These are phyloP conservation scores for Myotis findleyi DNA, from an alignment of 2,797 vertebrate genomes.

Conservation along the genomic window DNA sequence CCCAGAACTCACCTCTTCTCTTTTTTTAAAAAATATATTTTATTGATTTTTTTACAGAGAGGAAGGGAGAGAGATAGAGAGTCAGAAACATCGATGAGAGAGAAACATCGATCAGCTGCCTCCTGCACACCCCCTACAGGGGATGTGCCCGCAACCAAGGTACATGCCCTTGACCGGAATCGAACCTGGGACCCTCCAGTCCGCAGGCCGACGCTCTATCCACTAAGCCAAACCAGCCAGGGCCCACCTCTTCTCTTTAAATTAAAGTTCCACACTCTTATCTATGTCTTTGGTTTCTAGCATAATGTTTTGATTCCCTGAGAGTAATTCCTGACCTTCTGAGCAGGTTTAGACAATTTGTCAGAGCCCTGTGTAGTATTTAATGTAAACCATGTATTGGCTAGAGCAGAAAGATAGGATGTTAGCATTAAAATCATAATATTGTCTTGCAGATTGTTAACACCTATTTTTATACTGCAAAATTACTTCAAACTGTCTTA, in stretches of 20 bases:
- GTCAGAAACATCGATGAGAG: too few species aligned
- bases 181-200: too few species aligned
- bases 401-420: not conserved
- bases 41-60: too few species aligned
- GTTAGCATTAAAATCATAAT: conserved; percentile 50
- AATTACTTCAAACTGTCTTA: conserved; percentile 46
- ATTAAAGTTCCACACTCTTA: conserved; percentile 64
- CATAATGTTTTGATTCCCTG: conserved; percentile 67
- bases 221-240: too few species aligned
- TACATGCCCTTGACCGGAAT: too few species aligned
- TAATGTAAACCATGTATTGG: conserved; percentile 58
- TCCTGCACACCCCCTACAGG: too few species aligned
- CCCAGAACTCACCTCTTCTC: conserved; percentile 10
- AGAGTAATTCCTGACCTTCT: conserved; percentile 66
- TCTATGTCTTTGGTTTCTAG: conserved; percentile 64
- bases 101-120: too few species aligned
- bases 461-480: conserved; percentile 22
- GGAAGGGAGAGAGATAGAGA: too few species aligned
- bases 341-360: conserved; percentile 62
- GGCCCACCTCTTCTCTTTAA: conserved; percentile 49
- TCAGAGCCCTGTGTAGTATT: conserved; percentile 54
- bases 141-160: too few species aligned
- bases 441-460: conserved; percentile 3
- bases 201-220: too few species aligned
- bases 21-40: not conserved